phyloP scores from a whole-genome alignment of 2,797 vertebrate species.

The Lemur catta region DNA sequence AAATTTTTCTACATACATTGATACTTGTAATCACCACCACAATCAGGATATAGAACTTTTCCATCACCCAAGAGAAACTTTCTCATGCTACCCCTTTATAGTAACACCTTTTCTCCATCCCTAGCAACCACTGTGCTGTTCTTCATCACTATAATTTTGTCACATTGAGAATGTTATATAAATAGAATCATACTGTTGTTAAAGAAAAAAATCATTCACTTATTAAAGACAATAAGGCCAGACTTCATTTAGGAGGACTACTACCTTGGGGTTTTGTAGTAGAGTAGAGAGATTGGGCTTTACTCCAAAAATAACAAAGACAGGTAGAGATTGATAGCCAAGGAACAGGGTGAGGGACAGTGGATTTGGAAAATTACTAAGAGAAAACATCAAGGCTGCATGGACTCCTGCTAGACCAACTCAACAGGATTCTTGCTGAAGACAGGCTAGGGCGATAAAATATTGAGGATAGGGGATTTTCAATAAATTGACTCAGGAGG shows the following conservation, averaged over 20 bases:
- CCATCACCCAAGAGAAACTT: not conserved
- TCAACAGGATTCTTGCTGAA: not conserved
- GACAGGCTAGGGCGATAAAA: not conserved
- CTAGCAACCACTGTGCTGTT: not conserved
- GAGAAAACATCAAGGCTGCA: not conserved
- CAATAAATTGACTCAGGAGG: not conserved
- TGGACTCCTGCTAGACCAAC: not conserved
- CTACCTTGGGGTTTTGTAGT: not conserved
- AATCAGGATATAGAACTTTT: not conserved
- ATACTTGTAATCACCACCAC: not conserved
- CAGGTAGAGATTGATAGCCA: not conserved
- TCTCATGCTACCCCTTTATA: not conserved
- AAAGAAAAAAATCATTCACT: not conserved
- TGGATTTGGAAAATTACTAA: not conserved
- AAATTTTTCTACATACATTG: not conserved
- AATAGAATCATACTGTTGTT: not conserved
- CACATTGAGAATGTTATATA: not conserved
- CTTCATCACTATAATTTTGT: not conserved
- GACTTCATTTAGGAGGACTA: not conserved
- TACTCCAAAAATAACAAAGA: not conserved
- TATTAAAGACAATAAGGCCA: not conserved
- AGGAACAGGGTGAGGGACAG: not conserved
- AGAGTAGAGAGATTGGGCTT: not conserved
- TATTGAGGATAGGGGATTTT: not conserved
- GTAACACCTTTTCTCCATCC: not conserved